Evolutionary conservation across 2,797 vertebrate species (phyloP).

Genomic region (Semotilus atromaculatus): DNA sequence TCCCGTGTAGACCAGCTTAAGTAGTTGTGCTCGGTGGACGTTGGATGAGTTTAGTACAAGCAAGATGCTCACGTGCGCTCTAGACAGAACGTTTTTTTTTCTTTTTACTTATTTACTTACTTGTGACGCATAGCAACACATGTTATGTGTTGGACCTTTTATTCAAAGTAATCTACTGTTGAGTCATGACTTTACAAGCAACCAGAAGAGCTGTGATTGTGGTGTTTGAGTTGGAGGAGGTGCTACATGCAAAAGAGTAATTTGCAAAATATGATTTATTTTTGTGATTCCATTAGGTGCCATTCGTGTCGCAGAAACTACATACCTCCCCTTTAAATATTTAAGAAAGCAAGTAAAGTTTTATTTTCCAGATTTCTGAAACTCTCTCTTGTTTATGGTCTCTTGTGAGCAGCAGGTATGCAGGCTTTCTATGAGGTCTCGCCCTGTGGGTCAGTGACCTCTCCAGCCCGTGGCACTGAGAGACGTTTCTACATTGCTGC

Average conservation of each 20-base stretch:
- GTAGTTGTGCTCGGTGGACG: not conserved
- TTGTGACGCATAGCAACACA: not conserved
- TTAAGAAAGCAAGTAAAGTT: not conserved
- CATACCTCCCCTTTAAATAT: not conserved
- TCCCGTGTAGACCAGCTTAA: not conserved
- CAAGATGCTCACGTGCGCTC: not conserved
- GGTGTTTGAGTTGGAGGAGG: not conserved
- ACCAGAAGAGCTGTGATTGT: not conserved
- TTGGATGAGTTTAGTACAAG: not conserved
- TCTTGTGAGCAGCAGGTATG: constrained; percentile 79
- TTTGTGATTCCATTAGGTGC: not conserved
- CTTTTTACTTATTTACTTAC: not conserved
- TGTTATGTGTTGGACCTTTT: not conserved
- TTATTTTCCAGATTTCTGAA: not conserved
- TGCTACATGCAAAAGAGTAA: not conserved
- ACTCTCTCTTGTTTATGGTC: not conserved
- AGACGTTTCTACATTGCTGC: constrained; percentile 83
- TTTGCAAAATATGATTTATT: not conserved
- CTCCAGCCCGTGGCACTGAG: constrained; percentile 60
- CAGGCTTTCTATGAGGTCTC: constrained; percentile 79
- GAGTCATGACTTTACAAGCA: not conserved
- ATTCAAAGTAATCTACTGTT: not conserved
- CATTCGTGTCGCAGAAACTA: not conserved
- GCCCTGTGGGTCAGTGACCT: constrained; percentile 65
- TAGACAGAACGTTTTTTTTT: not conserved